phyloP scores from a whole-genome alignment of 2,888 invertebrate species.

The Pseudococcus jackbeardsleyi region DNA sequence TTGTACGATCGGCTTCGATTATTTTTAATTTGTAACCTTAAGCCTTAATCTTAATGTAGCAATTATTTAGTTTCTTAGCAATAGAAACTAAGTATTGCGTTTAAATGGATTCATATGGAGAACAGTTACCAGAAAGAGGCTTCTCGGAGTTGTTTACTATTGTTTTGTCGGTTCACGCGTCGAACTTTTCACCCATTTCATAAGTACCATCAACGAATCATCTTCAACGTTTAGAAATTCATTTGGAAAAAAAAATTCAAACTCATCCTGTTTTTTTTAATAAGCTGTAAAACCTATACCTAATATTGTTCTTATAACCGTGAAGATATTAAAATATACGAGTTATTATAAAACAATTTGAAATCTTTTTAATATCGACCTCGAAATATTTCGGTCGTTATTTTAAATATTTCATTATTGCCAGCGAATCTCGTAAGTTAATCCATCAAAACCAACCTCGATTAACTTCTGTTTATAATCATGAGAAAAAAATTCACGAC shows the following conservation, averaged over 20 bases:
- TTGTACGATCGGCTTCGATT: constrained; percentile 36
- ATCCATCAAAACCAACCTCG: not conserved
- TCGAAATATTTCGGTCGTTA: not conserved
- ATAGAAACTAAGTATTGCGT: constrained; percentile 65
- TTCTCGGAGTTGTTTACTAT: constrained; percentile 65
- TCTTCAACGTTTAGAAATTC: not conserved
- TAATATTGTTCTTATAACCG: not conserved
- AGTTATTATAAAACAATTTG: not conserved
- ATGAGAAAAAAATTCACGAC: not conserved
- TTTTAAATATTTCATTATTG: constrained; percentile 22
- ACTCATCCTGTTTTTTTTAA: not conserved
- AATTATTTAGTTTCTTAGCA: constrained; percentile 65
- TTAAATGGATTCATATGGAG: constrained; percentile 63
- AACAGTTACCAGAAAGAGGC: constrained; percentile 65
- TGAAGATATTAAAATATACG: not conserved
- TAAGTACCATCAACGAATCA: constrained; percentile 57
- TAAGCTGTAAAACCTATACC: not conserved
- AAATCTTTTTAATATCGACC: constrained; percentile 41
- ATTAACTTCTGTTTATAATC: not conserved
- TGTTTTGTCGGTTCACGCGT: constrained; percentile 63
- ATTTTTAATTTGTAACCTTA: constrained; percentile 58
- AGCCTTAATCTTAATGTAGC: constrained; percentile 64
- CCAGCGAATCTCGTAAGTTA: not conserved
- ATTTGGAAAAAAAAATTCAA: not conserved
- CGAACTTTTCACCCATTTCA: constrained; percentile 56